Conservation (phyloP, 2,113 vertebrate genomes). For the Lycocorax pyrrhopterus region DNA sequence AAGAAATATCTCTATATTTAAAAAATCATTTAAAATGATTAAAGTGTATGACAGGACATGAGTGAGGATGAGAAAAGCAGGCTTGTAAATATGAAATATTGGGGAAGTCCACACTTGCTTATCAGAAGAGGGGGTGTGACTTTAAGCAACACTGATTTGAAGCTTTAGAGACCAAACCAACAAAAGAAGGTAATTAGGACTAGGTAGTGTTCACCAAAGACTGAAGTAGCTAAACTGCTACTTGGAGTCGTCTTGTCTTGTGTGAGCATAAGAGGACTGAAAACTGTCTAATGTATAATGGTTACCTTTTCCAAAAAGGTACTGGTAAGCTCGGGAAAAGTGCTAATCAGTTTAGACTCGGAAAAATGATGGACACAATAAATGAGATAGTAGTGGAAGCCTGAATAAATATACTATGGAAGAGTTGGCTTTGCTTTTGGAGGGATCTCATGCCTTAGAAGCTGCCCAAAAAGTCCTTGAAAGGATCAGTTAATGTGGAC, state of each 20-base stretch:
- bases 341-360: background rate
- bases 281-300: background rate
- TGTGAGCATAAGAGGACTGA: background rate
- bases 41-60: background rate
- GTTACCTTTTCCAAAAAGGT: background rate
- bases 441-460: background rate
- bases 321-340: background rate
- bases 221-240: background rate
- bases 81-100: background rate
- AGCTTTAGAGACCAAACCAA: background rate
- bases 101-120: background rate
- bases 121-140: background rate
- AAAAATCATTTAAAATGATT: background rate
- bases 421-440: background rate
- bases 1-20: background rate
- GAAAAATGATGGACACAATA: background rate
- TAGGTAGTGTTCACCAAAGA: background rate
- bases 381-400: background rate
- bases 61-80: background rate
- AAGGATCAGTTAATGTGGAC: background rate
- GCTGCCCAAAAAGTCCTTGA: background rate
- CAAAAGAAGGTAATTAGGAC: rapidly evolving
- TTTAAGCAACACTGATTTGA: background rate
- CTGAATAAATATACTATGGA: background rate
- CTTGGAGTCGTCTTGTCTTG: background rate